Percentiles rank a stretch among this genome's conserved stretches.
These are phyloP conservation scores for Drosophila borborema DNA, from an alignment of 2,888 invertebrate species.

Conservation along the genomic window DNA sequence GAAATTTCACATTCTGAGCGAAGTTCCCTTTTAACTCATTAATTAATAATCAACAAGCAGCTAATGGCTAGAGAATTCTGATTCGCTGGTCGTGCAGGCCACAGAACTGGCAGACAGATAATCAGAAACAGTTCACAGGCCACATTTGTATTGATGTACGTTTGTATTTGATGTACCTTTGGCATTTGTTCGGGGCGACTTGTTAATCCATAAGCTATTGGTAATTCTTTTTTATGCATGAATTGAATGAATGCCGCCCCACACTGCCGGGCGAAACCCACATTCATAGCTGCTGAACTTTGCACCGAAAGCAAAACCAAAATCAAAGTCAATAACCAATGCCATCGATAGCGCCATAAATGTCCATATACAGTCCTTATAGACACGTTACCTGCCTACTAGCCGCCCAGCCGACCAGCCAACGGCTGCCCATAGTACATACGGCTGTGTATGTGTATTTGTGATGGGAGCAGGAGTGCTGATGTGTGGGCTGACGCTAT, in stretches of 20 bases:
- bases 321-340: constrained; percentile 80
- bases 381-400: constrained; percentile 18
- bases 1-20: constrained; percentile 34
- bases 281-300: constrained; percentile 28
- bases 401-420: not conserved
- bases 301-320: constrained; percentile 50
- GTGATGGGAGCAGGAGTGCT: not conserved
- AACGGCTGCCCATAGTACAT: constrained; percentile 9
- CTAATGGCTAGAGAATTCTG: constrained; percentile 7
- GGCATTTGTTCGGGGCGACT: constrained; percentile 58
- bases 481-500: constrained; percentile 16
- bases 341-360: constrained; percentile 77
- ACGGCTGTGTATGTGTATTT: not conserved
- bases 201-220: constrained; percentile 74
- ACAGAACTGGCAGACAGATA: constrained; percentile 22
- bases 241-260: constrained; percentile 26
- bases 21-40: constrained; percentile 41
- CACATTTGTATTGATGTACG: constrained; percentile 16
- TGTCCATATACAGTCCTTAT: constrained; percentile 40
- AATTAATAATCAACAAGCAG: constrained; percentile 64
- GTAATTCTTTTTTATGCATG: constrained; percentile 57
- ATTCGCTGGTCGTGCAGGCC: constrained; percentile 1
- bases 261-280: constrained; percentile 4
- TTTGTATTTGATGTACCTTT: constrained; percentile 55
- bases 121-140: constrained; percentile 1